phyloP scores from a whole-genome alignment of 2,888 invertebrate genomes.

The Limnephilus rhombicus region DNA sequence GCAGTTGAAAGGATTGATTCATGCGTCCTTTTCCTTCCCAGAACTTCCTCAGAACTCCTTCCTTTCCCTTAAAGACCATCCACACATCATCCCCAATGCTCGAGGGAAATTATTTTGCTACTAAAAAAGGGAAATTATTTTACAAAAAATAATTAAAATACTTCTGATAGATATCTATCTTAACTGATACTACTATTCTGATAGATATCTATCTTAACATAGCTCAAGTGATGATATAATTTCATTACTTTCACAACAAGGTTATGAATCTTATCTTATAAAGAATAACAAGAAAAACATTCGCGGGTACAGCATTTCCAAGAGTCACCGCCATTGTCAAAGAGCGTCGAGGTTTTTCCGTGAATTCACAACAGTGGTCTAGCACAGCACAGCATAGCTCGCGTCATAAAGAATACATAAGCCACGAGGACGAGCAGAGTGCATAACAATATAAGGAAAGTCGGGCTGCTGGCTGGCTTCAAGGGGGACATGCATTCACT shows the following conservation, averaged over 20 bases:
- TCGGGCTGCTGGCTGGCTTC: conserved; percentile 36
- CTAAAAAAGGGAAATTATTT: too few relatives aligned
- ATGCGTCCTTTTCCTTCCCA: too few relatives aligned
- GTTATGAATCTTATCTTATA: background rate
- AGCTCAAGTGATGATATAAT: background rate
- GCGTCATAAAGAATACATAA: conserved; percentile 62
- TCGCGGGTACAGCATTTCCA: background rate
- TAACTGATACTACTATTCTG: background rate
- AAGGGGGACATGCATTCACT: conserved; percentile 65
- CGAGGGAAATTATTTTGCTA: too few relatives aligned
- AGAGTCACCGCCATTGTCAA: background rate
- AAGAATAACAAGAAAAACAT: background rate
- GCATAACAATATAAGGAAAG: conserved; percentile 58
- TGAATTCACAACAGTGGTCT: background rate
- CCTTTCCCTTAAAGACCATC: too few relatives aligned
- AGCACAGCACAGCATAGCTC: background rate
- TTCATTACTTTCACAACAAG: background rate
- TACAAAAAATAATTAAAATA: too few relatives aligned
- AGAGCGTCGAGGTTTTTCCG: background rate
- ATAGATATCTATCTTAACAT: background rate
- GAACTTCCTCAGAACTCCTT: too few relatives aligned
- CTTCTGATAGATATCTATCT: background rate
- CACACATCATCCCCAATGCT: too few relatives aligned
- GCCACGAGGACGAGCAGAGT: conserved; percentile 56
- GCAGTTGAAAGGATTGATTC: too few relatives aligned